Evolutionary conservation across 2,797 vertebrate genomes (phyloP).

Genomic region (Mormyrops boulengeri): DNA sequence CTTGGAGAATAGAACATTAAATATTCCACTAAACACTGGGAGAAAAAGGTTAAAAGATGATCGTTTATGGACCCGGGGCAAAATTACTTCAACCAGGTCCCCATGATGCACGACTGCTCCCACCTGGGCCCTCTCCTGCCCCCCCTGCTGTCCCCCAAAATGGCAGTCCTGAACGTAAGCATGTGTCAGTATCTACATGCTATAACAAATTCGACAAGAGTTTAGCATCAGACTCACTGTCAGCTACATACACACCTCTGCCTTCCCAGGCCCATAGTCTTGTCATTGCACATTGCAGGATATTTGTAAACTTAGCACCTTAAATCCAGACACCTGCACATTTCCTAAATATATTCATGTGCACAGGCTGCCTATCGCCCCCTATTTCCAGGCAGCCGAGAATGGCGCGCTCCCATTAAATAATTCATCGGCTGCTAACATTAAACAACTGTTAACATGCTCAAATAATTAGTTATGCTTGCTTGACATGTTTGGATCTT

Average conservation of each 20-base stretch:
- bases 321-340: slow-evolving; percentile 16
- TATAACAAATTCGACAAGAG: neutral
- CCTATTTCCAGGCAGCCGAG: slow-evolving; percentile 83
- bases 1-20: neutral
- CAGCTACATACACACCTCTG: neutral
- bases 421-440: slow-evolving; percentile 98
- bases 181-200: neutral
- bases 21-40: neutral
- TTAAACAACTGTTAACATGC: slow-evolving; percentile 99
- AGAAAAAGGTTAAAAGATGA: neutral
- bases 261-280: neutral
- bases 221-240: neutral
- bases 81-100: neutral
- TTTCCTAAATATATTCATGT: slow-evolving; percentile 51
- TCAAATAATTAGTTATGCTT: slow-evolving; percentile 99
- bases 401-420: slow-evolving; percentile 86
- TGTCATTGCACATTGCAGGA: neutral
- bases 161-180: neutral
- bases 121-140: neutral
- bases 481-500: slow-evolving; percentile 99
- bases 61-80: neutral
- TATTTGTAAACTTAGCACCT: neutral
- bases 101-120: neutral
- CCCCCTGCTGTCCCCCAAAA: neutral
- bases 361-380: slow-evolving; percentile 53